Evolutionary conservation across 64 coral and sea anemone genomes (phyloP), one percentile per base, ranked within the genome.

Genomic region (Hydrozoanthus tunicans): DNA sequence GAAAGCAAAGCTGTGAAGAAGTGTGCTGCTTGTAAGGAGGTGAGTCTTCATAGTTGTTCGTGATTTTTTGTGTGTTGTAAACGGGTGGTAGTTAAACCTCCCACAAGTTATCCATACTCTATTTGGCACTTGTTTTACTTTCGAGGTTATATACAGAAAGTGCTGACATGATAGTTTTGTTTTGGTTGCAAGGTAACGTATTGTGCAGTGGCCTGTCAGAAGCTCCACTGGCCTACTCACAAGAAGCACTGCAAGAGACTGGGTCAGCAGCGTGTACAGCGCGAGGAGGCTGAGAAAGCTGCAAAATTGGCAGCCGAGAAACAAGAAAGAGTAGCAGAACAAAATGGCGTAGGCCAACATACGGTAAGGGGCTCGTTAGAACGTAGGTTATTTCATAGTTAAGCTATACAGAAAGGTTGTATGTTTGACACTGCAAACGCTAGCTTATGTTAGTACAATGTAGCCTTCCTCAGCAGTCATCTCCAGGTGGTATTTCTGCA

Each of bases 141-240:
- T 43, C 32, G 32, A 43, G 32, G 32, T 43, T 43, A 43, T 1
- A 20, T 20, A 20, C 20, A 20, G 20, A 20, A 20, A 20, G 20
- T 20, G 20, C 20, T 20, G 20, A 20, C 20, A 20, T 20, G 20
- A 43, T 43, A 43, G 32, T 0, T 43, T 43, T 2, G 32, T 62
- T 91, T 6, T 65, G 13, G 32, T 77, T 53, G 71, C 53, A 14
- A 99, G 97, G 97, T 99, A 59, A 89, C 90, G 10, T 99, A 99
- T 54, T 99, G 97, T 77, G 86, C 83, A 9, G 89, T 95, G 20
- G 90, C 88, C 8, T 99, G 97, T 90, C 97, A 99, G 65, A 99
- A 96, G 79, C 77, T 96, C 5, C 97, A 99, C 70, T 99, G 97
- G 97, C 54, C 77, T 17, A 96, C 97, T 6, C 97, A 99, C 59